Conservation (phyloP, 2,113 vertebrate species). For the Nothocercus nigrocapillus region DNA sequence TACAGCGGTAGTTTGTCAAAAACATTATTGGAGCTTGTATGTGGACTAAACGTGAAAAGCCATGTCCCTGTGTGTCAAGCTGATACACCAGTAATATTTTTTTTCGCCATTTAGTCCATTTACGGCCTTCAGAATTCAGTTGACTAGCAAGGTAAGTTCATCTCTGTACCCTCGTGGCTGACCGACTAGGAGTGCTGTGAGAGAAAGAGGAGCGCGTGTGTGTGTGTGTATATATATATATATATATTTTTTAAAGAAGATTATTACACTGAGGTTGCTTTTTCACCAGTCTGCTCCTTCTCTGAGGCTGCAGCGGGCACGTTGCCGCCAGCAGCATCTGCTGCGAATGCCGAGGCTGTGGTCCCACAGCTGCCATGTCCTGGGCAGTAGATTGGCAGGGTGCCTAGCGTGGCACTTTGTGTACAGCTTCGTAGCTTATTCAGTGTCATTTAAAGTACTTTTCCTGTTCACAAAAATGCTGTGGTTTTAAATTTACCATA, state of each 20-base stretch:
- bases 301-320: background rate
- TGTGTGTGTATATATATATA: background rate
- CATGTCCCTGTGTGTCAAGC: no score
- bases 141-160: background rate
- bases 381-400: background rate
- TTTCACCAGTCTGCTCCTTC: background rate
- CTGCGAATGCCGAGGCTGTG: background rate
- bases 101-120: background rate
- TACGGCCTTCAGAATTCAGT: background rate
- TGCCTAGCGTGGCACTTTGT: fast-evolving
- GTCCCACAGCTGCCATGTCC: background rate
- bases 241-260: background rate
- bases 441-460: fast-evolving
- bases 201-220: background rate
- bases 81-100: background rate
- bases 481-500: background rate
- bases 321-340: background rate
- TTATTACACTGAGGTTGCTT: no score
- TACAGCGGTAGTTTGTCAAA: background rate
- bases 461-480: fast-evolving
- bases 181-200: background rate
- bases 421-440: background rate
- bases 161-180: background rate
- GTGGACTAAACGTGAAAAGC: background rate
- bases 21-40: background rate